Evolutionary conservation across 2,113 vertebrate species (phyloP), one percentile per base, ranked within the genome.

Genomic region (Mormyrus lacerda): DNA sequence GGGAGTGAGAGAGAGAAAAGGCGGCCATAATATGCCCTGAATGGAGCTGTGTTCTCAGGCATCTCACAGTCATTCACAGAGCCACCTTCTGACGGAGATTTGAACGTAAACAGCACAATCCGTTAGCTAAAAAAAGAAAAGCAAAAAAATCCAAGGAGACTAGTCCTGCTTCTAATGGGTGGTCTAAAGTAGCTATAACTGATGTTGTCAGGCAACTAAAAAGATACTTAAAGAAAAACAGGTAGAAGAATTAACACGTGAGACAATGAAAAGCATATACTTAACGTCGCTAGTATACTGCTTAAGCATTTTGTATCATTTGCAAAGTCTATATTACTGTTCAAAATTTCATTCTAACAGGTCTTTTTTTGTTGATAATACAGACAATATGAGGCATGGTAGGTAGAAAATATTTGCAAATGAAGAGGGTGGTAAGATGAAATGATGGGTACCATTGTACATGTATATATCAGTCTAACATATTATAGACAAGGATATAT

Each of bases 71-170:
- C 58, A 17, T 88, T 88, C 88, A 76, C n/a, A 50, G 61, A 76
- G 88, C 79, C 24, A 35, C 45, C 47, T 89, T 87, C 89, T 89
- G 87, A 89, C 82, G 47, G 89, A 55, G 88, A 58, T 90, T 90
- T 89, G 85, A 91, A 90, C 76, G 88, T 88, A 90, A 88, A 91
- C 91, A 89, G 61, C 44, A 10, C 87, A 85, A 45, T 50, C 13
- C 8, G 9, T 31, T 87, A 21, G 31, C n/a, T 39, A 87, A 19
- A 53, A 31, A 35, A 48, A 53, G 31, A 55, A 35, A 82, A 82
- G 39, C 15, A 82, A 84, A 11, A 47, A 84, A 39, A n/a, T 11
- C 21, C 44, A 84, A n/a, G 42, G 4, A 21, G 19, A 42, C 35
- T 19, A 79, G 35, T 42, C 73, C 73, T 4, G 15, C 31, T 19